Conservation (phyloP, 2,113 vertebrate species). For the Capreolus pygargus region DNA sequence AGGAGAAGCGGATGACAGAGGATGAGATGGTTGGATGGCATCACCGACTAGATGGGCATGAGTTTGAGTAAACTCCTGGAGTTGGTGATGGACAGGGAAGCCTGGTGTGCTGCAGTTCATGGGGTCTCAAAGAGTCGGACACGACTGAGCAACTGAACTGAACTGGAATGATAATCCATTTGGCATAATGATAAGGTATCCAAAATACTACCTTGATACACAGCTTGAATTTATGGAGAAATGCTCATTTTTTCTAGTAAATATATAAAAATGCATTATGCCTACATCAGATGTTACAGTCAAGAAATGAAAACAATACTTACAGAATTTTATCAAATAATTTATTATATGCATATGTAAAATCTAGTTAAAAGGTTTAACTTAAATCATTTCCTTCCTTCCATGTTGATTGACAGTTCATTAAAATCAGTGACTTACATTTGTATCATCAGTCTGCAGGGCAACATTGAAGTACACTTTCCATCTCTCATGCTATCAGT, state of each 20-base stretch:
- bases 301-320: constrained; percentile 6
- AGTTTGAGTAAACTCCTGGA: too few species aligned
- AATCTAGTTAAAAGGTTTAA: neutral
- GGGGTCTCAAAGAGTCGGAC: too few species aligned
- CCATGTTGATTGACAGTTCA: neutral
- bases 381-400: neutral
- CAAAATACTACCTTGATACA: neutral
- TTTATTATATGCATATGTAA: constrained; percentile 20
- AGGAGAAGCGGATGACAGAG: too few species aligned
- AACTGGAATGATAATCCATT: neutral
- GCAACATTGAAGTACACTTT: neutral
- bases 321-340: neutral
- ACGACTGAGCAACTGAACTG: too few species aligned
- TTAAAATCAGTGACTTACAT: neutral
- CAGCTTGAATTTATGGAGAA: constrained; percentile 32
- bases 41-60: too few species aligned
- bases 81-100: too few species aligned
- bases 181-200: neutral
- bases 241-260: neutral
- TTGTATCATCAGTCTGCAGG: neutral
- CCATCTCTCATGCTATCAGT: neutral
- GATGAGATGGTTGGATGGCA: too few species aligned
- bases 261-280: constrained; percentile 16
- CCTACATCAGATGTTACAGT: neutral
- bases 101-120: too few species aligned